Percentiles rank a stretch among this genome's conserved stretches.
phyloP scores from a whole-genome alignment of 2,113 vertebrate genomes.

The Leptobrachium ailaonicum region DNA sequence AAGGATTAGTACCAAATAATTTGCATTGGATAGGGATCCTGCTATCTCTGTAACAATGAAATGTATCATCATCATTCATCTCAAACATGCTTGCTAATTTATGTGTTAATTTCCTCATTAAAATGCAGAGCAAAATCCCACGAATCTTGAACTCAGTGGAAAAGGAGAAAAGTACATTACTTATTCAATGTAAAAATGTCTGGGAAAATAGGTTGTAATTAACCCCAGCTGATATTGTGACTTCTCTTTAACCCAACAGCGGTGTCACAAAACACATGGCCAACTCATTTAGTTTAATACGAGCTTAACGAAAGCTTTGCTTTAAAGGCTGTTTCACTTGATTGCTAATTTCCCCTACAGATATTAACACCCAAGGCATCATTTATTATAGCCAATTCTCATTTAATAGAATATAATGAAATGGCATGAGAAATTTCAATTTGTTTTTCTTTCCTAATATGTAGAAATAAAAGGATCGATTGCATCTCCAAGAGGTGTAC shows the following conservation, averaged over 20 bases:
- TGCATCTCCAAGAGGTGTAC: too few relatives aligned
- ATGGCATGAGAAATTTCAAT: neutral
- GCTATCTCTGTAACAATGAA: neutral
- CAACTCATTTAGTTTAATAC: slow-evolving; percentile 46
- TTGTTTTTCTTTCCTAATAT: too few relatives aligned
- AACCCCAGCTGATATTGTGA: slow-evolving; percentile 45
- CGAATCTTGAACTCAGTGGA: slow-evolving; percentile 44
- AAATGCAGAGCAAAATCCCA: slow-evolving; percentile 45
- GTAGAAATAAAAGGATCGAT: too few relatives aligned
- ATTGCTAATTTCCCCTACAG: slow-evolving; percentile 27
- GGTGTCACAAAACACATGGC: slow-evolving; percentile 39
- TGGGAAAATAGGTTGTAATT: slow-evolving; percentile 41
- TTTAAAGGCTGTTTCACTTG: slow-evolving; percentile 28
- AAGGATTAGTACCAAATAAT: neutral
- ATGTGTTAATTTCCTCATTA: slow-evolving; percentile 47
- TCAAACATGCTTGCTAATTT: slow-evolving; percentile 45
- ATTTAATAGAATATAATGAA: slow-evolving; percentile 19
- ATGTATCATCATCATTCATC: slow-evolving; percentile 37
- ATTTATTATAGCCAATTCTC: slow-evolving; percentile 1
- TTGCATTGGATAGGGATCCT: neutral
- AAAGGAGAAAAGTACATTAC: slow-evolving; percentile 35
- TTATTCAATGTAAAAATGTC: slow-evolving; percentile 45
- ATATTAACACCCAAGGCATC: slow-evolving; percentile 32
- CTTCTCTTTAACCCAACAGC: slow-evolving; percentile 47
- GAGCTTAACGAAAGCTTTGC: slow-evolving; percentile 33